Evolutionary conservation across 2,888 invertebrate genomes (phyloP).

Genomic region (Camptogramma bilineatum): DNA sequence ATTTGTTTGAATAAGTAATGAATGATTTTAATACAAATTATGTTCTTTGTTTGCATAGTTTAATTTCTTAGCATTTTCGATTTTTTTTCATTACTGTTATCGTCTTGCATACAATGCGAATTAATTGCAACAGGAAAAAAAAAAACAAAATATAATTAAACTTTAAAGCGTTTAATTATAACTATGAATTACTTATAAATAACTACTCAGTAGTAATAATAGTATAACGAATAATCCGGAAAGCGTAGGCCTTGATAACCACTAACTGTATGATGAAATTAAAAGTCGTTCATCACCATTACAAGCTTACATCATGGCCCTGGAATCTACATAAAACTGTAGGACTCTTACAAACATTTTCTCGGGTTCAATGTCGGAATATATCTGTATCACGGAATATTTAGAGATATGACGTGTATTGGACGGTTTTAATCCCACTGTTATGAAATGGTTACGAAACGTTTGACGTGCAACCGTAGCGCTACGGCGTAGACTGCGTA

Average conservation of each 20-base stretch:
- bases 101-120: no score
- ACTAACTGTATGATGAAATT: slow-evolving; percentile 5
- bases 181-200: not conserved
- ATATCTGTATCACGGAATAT: slow-evolving; percentile 32
- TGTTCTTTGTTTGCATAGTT: no score
- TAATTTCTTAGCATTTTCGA: no score
- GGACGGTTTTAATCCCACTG: slow-evolving; percentile 25
- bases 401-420: slow-evolving; percentile 36
- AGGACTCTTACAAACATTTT: slow-evolving; percentile 12
- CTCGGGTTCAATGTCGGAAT: slow-evolving; percentile 41
- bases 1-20: no score
- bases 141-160: no score
- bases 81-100: no score
- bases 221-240: not conserved
- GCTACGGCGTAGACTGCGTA: slow-evolving; percentile 37
- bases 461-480: slow-evolving; percentile 28
- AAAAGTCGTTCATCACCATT: slow-evolving; percentile 18
- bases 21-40: no score
- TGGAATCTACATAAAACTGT: slow-evolving; percentile 15
- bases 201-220: not conserved
- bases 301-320: slow-evolving; percentile 8
- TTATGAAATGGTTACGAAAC: slow-evolving; percentile 31
- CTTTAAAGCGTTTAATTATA: not conserved
- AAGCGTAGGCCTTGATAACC: not conserved
- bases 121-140: no score